These are phyloP conservation scores for Chloebia gouldiae DNA, from an alignment of 2,113 vertebrate genomes.

Conservation along the genomic window DNA sequence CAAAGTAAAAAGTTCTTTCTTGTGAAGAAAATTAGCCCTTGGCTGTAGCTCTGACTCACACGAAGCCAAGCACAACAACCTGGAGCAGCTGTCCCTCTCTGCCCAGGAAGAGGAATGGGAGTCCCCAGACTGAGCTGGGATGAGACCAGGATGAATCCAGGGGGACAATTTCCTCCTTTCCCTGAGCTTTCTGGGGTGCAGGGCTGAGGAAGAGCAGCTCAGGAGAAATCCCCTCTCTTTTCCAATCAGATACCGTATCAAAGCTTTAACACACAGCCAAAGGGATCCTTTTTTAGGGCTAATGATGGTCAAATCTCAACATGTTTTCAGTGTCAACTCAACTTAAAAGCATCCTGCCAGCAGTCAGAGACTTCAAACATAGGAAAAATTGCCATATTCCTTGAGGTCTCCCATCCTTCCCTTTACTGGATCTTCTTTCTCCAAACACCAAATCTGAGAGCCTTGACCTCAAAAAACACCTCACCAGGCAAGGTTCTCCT, in stretches of 20 bases:
- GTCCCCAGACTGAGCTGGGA: background rate
- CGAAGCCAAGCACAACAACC: background rate
- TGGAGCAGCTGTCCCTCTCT: background rate
- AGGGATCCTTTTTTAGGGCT: conserved; percentile 43
- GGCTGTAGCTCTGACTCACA: background rate
- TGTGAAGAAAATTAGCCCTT: background rate
- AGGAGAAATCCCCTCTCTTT: conserved; percentile 3
- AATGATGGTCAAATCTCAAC: conserved; percentile 68
- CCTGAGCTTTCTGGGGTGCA: background rate
- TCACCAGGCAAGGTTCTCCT: background rate
- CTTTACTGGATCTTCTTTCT: background rate
- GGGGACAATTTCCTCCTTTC: background rate
- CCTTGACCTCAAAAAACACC: conserved; percentile 28
- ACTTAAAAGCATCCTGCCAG: conserved; percentile 38
- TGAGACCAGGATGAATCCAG: background rate
- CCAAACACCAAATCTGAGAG: conserved; percentile 14
- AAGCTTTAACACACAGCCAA: conserved; percentile 37
- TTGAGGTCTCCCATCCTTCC: conserved; percentile 29
- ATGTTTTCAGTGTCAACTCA: conserved; percentile 49
- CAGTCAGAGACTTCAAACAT: conserved; percentile 33
- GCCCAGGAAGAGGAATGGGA: accelerated
- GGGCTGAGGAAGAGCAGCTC: background rate
- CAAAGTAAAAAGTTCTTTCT: background rate
- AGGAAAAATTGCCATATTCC: conserved; percentile 50
- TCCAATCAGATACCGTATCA: conserved; percentile 39